Conservation (phyloP, 2,888 invertebrate genomes). For the Hirudinaria manillensis region DNA sequence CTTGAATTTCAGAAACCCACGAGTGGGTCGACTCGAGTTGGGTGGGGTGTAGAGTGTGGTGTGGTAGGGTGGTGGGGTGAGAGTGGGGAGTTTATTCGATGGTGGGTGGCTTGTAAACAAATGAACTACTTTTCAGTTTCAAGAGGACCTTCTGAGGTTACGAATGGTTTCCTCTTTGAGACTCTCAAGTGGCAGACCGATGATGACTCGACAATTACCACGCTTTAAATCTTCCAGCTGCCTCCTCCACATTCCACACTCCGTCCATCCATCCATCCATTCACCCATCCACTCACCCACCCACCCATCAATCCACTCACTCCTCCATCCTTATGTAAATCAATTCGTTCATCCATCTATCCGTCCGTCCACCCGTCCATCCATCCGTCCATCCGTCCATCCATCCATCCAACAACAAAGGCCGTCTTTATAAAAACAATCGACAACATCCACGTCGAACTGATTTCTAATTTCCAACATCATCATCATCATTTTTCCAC, state of each 20-base stretch:
- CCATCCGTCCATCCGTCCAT: not conserved
- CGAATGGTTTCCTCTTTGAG: not conserved
- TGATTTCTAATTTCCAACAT: too few species aligned
- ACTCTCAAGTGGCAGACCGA: not conserved
- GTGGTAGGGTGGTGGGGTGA: not conserved
- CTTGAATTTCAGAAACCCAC: not conserved
- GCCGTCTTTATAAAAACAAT: too few species aligned
- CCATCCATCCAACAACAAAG: too few species aligned
- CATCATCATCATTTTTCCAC: too few species aligned
- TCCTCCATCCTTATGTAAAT: not conserved
- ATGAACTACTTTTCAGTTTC: not conserved
- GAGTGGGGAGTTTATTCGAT: too few species aligned
- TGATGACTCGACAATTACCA: conserved; percentile 11
- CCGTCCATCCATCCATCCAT: not conserved
- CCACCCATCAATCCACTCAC: not conserved
- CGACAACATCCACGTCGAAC: too few species aligned
- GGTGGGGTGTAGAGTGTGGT: not conserved
- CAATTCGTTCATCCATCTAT: not conserved
- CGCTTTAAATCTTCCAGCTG: not conserved
- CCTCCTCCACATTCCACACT: not conserved
- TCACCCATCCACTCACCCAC: not conserved
- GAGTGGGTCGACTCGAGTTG: not conserved
- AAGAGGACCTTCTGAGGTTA: not conserved
- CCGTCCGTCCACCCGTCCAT: not conserved
- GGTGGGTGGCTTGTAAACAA: conserved; percentile 7